These are phyloP conservation scores for Scaptomyza polygonia DNA, from an alignment of 2,888 invertebrate genomes.

Conservation along the genomic window DNA sequence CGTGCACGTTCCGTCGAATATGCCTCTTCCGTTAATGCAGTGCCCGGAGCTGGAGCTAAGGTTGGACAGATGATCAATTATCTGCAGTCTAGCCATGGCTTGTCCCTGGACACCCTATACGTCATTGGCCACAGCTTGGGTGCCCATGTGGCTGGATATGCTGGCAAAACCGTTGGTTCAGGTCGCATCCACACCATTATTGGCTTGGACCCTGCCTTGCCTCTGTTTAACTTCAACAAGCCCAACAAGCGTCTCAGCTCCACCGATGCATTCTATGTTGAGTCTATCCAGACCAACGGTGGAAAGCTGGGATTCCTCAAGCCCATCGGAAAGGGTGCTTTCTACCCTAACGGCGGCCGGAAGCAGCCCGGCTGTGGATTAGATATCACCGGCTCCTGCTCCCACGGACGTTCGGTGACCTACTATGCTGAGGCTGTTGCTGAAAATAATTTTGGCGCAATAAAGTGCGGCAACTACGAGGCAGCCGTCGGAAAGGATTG, in stretches of 20 bases:
- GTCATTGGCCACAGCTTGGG: constrained; percentile 87
- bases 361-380: constrained; percentile 85
- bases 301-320: constrained; percentile 78
- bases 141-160: constrained; percentile 86
- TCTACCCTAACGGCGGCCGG: constrained; percentile 86
- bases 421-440: constrained; percentile 85
- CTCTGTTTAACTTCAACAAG: constrained; percentile 70
- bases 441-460: constrained; percentile 74
- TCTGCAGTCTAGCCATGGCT: too few relatives aligned
- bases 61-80: constrained; percentile 62
- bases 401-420: constrained; percentile 84
- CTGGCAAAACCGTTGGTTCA: constrained; percentile 86
- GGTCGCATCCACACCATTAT: constrained; percentile 86
- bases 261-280: constrained; percentile 81
- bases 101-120: too few relatives aligned
- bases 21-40: constrained; percentile 84
- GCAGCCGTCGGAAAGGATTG: constrained; percentile 71
- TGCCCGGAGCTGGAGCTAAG: constrained; percentile 64
- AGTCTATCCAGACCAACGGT: constrained; percentile 82
- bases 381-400: constrained; percentile 82
- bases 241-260: constrained; percentile 68
- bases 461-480: constrained; percentile 70
- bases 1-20: constrained; percentile 86
- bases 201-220: constrained; percentile 83
- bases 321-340: constrained; percentile 84